phyloP scores from a whole-genome alignment of 1,140 invertebrate genomes.

The Ganaspis sp. region DNA sequence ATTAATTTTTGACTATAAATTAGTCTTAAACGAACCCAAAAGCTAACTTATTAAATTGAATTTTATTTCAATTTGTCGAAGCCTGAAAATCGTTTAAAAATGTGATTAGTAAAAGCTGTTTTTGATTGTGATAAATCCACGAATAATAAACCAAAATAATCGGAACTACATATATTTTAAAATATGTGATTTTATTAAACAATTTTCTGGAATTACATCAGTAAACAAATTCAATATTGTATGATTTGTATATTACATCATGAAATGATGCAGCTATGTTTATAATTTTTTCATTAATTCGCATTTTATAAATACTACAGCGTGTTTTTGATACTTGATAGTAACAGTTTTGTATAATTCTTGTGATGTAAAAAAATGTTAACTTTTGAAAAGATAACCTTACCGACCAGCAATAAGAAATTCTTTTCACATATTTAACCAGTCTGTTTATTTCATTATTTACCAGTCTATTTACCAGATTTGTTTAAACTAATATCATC shows the following conservation, averaged over 20 bases:
- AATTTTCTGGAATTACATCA: slow-evolving; percentile 19
- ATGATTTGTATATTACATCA: slow-evolving; percentile 2
- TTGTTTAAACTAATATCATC: background rate
- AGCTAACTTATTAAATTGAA: too few species aligned
- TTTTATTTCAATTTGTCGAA: too few species aligned
- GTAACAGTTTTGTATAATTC: background rate
- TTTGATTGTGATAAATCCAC: too few species aligned
- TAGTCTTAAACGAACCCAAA: too few species aligned
- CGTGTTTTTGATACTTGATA: background rate
- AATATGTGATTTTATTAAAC: slow-evolving; percentile 23
- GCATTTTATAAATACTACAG: slow-evolving; percentile 3
- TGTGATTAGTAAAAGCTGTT: too few species aligned
- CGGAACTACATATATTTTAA: background rate
- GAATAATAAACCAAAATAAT: background rate
- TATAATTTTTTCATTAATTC: slow-evolving; percentile 5
- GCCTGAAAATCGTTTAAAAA: too few species aligned
- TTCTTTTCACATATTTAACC: background rate
- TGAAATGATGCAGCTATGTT: slow-evolving; percentile 6
- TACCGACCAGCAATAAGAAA: slow-evolving; percentile 31
- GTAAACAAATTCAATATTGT: slow-evolving; percentile 8
- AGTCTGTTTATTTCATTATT: background rate
- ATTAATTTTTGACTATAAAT: too few species aligned
- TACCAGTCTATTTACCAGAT: background rate
- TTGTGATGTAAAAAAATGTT: slow-evolving; percentile 1
- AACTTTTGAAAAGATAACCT: slow-evolving; percentile 13